Conservation (phyloP, 1,140 invertebrate genomes). For the Megalonaias nervosa region DNA sequence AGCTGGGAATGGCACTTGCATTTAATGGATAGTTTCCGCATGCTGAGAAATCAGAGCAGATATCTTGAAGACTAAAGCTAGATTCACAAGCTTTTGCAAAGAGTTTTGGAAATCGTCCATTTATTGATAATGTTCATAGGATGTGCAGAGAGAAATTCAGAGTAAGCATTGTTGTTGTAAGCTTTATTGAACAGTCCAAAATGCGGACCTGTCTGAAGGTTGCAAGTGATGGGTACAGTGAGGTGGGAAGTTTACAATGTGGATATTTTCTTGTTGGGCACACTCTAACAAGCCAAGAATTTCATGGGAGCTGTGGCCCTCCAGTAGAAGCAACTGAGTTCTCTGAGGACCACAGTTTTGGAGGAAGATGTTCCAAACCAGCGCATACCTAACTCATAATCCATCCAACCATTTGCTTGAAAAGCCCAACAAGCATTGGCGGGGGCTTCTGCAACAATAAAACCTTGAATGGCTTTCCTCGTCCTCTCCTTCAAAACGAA, state of each 20-base stretch:
- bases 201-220: slow-evolving; percentile 35
- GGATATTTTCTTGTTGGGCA: slow-evolving; percentile 31
- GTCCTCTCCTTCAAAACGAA: slow-evolving; percentile 35
- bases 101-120: slow-evolving; percentile 26
- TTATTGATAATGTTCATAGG: slow-evolving; percentile 38
- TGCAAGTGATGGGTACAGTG: slow-evolving; percentile 35
- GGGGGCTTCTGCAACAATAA: background rate
- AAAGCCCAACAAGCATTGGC: background rate
- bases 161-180: slow-evolving; percentile 1
- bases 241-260: slow-evolving; percentile 29
- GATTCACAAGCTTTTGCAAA: slow-evolving; percentile 32
- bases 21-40: no score
- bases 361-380: slow-evolving; percentile 46
- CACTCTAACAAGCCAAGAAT: slow-evolving; percentile 27
- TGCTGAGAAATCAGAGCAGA: no score
- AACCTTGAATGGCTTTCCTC: background rate
- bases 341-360: slow-evolving; percentile 29
- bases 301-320: slow-evolving; percentile 42
- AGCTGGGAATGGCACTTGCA: no score
- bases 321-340: slow-evolving; percentile 44
- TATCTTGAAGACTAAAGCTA: background rate
- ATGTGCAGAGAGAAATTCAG: slow-evolving; percentile 35
- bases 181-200: slow-evolving; percentile 32
- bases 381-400: slow-evolving; percentile 15
- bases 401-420: slow-evolving; percentile 27